Percentiles rank a stretch among this genome's conserved stretches.
These are phyloP conservation scores for Esox niger DNA, from an alignment of 2,113 vertebrate genomes.

Conservation along the genomic window DNA sequence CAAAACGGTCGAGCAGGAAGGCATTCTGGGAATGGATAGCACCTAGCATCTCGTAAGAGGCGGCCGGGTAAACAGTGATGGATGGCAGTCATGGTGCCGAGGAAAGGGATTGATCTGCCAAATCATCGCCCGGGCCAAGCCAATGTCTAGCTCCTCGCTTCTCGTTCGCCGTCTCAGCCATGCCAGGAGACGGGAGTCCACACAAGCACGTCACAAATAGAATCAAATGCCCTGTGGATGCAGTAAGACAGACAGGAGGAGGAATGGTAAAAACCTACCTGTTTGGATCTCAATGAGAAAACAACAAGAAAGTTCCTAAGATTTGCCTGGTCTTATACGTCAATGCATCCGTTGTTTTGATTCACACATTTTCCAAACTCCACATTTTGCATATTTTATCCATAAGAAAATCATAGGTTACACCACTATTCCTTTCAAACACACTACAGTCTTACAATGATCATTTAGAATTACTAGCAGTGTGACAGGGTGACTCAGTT, in stretches of 20 bases:
- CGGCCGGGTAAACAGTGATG: slow-evolving; percentile 52
- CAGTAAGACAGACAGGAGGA: slow-evolving; percentile 1
- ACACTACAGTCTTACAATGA: background rate
- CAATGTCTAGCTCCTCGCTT: background rate
- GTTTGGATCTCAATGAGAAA: slow-evolving; percentile 16
- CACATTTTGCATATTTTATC: too few species aligned
- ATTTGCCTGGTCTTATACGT: too few species aligned
- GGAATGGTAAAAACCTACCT: slow-evolving; percentile 6
- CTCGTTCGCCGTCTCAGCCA: background rate
- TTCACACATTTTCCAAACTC: too few species aligned
- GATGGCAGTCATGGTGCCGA: slow-evolving; percentile 44
- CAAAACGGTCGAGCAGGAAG: slow-evolving; percentile 42
- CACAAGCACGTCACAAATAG: background rate
- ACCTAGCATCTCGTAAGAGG: slow-evolving; percentile 32
- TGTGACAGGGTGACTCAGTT: background rate
- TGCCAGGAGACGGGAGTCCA: background rate
- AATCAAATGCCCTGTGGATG: slow-evolving; percentile 26
- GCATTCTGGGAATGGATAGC: slow-evolving; percentile 26
- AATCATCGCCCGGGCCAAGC: slow-evolving; percentile 39
- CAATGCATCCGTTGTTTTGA: too few species aligned
- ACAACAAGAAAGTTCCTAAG: background rate
- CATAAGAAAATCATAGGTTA: too few species aligned
- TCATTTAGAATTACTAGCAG: too few species aligned
- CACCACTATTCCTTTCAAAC: too few species aligned
- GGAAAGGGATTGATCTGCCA: slow-evolving; percentile 39